Evolutionary conservation across 2,888 invertebrate genomes (phyloP).

Genomic region (Caenorhabditis zanzibari): DNA sequence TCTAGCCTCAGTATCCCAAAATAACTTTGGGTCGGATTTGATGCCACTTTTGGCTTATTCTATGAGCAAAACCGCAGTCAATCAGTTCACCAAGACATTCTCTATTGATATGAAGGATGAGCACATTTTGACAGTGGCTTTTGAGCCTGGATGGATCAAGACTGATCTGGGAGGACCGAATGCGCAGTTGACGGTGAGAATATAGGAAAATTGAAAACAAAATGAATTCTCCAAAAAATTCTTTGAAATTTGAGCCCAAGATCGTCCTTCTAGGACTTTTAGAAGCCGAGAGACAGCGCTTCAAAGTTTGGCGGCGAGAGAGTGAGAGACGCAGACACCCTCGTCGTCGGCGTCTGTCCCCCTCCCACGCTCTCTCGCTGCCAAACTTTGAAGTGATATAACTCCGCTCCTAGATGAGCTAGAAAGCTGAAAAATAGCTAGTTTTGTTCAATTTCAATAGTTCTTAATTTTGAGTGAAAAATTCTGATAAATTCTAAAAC

Average conservation of each 20-base stretch:
- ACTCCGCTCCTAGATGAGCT: neutral
- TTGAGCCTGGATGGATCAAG: slow-evolving; percentile 78
- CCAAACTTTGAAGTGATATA: neutral
- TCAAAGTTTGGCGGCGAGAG: no score
- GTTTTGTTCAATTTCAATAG: no score
- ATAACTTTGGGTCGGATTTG: slow-evolving; percentile 50
- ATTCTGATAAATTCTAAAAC: no score
- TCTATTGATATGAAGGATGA: slow-evolving; percentile 63
- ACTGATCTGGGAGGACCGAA: slow-evolving; percentile 75
- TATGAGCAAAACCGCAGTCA: slow-evolving; percentile 74
- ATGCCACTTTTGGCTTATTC: slow-evolving; percentile 48
- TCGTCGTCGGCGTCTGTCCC: neutral
- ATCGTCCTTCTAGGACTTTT: neutral
- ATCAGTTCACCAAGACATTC: slow-evolving; percentile 72
- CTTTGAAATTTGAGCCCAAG: no score
- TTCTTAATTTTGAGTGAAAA: no score
- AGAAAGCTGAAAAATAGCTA: no score
- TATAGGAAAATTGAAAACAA: no score
- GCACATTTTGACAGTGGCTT: slow-evolving; percentile 28
- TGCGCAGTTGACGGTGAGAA: slow-evolving; percentile 46
- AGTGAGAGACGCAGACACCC: neutral
- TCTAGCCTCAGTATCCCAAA: slow-evolving; percentile 48
- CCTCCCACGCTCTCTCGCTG: neutral
- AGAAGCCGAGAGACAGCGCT: neutral
- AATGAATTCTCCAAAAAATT: no score